Base-by-base conservation (phyloP, 2,113 vertebrate genomes). In the Synchiropus splendidus region DNA sequence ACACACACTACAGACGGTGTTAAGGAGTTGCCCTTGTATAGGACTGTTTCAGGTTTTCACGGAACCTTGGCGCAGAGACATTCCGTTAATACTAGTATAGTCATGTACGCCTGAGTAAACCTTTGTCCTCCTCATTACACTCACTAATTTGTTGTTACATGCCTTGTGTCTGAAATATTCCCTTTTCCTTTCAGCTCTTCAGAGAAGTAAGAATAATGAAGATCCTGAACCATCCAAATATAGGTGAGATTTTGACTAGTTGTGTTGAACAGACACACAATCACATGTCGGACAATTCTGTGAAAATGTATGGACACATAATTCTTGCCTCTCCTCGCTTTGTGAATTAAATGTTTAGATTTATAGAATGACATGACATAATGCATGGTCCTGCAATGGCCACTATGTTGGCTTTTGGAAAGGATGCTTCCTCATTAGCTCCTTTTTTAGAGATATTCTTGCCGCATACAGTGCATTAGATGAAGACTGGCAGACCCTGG, bases 131-230 rank as follows among this genome's bases (percentile, higher is more conserved):
- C 6, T 18, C n/a, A 38, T 10, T 14, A 13, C 8, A 13, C 15
- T 9, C 10, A 10, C 2, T 12, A 10, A 39, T 8, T 39, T 39
- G 37, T 13, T 18, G 18, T 17, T 27, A 10, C 17, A 2, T 41
- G 6, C 5, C n/a, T 12, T n/a, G 3, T 41, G 39, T 10, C 11
- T 2, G 18, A 6, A 17, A 31, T 36, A 13, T 51, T 15, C 49
- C 13, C 54, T 6, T 64, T 57, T 72, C 44, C 13, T 65, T 89
- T 61, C 86, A 97, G 93, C 91, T 96, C 75, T 96, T 97, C 87
- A 90, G 93, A 87, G 93, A 97, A 92, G 92, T 97, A 78, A 88
- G 93, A 87, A 97, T 97, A 89, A 97, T 96, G 93, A 97, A 97
- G 89, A 91, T 94, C 76, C 78, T 97, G 84, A 97, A 97, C 85